These are phyloP conservation scores for Synanthedon formicaeformis DNA, from an alignment of 2,888 invertebrate species.

Conservation along the genomic window DNA sequence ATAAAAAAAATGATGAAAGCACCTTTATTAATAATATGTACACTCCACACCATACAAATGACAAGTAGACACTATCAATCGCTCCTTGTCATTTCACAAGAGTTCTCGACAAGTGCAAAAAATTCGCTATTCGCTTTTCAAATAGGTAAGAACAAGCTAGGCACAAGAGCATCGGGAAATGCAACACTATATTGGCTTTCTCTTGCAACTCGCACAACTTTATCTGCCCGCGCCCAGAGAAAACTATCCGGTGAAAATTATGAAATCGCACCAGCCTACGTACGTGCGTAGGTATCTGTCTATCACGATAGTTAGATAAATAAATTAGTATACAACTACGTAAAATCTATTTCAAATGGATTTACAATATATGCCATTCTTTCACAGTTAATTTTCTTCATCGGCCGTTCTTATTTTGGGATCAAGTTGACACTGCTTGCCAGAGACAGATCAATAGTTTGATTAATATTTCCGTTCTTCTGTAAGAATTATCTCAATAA, in stretches of 20 bases:
- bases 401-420: too few relatives aligned
- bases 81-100: too few relatives aligned
- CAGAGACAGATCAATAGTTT: too few relatives aligned
- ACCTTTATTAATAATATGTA: too few relatives aligned
- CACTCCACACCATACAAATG: too few relatives aligned
- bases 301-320: neutral
- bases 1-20: too few relatives aligned
- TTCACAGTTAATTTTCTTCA: too few relatives aligned
- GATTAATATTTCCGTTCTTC: too few relatives aligned
- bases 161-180: conserved; percentile 51
- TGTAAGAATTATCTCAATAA: too few relatives aligned
- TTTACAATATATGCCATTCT: neutral
- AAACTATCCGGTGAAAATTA: conserved; percentile 51
- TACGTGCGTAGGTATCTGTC: neutral
- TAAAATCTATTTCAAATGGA: neutral
- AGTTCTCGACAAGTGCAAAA: too few relatives aligned
- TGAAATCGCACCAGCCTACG: conserved; percentile 32
- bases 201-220: conserved; percentile 37
- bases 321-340: neutral
- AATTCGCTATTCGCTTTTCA: neutral
- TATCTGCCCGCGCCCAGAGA: conserved; percentile 45
- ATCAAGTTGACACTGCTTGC: too few relatives aligned
- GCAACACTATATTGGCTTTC: conserved; percentile 53
- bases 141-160: conserved; percentile 9
- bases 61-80: too few relatives aligned